Percentiles rank a stretch among this genome's conserved stretches.
These are phyloP conservation scores for Mastomys natalensis DNA, from an alignment of 2,113 vertebrate genomes.

Conservation along the genomic window DNA sequence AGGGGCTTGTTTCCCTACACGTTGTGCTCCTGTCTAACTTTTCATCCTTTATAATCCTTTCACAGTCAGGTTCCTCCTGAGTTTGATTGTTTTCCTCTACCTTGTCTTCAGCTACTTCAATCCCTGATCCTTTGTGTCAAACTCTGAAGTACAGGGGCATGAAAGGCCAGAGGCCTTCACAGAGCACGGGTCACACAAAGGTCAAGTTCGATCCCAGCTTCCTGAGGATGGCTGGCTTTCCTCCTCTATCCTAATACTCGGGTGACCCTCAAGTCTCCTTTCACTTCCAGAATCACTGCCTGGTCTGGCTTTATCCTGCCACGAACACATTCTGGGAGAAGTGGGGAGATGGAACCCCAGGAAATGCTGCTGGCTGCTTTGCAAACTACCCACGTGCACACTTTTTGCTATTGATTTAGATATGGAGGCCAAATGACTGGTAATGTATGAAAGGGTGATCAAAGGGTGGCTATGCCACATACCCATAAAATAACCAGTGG, in stretches of 20 bases:
- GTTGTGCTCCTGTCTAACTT: background rate
- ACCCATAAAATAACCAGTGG: background rate
- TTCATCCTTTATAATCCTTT: background rate
- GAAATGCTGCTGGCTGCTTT: slow-evolving; percentile 26
- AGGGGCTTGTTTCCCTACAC: background rate
- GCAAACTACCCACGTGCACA: background rate
- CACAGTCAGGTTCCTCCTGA: background rate
- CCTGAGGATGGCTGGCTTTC: slow-evolving; percentile 45
- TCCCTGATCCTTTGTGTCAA: slow-evolving; percentile 33
- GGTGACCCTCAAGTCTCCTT: background rate
- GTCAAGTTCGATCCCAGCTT: background rate
- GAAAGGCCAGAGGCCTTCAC: no score
- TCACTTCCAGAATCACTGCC: background rate
- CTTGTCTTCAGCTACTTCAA: background rate
- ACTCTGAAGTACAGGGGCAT: slow-evolving; percentile 16
- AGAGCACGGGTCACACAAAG: background rate
- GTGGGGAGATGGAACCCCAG: background rate
- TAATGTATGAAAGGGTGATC: background rate
- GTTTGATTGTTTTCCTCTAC: background rate
- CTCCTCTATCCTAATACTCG: background rate
- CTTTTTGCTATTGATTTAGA: slow-evolving; percentile 24
- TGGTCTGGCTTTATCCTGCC: background rate
- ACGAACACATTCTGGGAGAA: background rate
- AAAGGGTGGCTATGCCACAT: background rate
- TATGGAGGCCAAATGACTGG: background rate